Evolutionary conservation across 2,888 invertebrate genomes (phyloP).

Genomic region (Rotaria magnacalcarata): DNA sequence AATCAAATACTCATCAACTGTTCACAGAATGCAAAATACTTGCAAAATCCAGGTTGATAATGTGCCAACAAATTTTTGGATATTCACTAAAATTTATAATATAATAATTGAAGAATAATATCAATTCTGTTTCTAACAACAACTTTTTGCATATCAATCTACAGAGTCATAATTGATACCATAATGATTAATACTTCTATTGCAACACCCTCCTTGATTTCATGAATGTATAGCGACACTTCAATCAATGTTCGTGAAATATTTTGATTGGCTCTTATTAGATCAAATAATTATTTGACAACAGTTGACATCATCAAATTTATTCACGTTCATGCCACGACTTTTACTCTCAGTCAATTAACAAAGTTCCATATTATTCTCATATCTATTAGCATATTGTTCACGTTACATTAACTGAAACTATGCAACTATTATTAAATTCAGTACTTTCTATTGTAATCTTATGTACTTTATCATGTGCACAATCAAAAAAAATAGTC

Average conservation of each 20-base stretch:
- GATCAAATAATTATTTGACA: slow-evolving; percentile 4
- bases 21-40: too few relatives aligned
- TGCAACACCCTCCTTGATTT: neutral
- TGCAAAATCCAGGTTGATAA: too few relatives aligned
- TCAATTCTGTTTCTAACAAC: too few relatives aligned
- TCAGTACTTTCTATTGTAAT: neutral
- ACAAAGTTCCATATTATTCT: neutral
- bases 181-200: neutral
- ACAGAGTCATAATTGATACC: neutral
- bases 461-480: neutral
- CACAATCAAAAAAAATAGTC: neutral
- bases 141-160: neutral
- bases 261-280: neutral
- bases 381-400: neutral
- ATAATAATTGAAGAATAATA: too few relatives aligned
- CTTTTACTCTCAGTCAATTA: neutral
- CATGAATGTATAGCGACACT: neutral
- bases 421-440: neutral
- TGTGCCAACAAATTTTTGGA: too few relatives aligned
- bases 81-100: too few relatives aligned
- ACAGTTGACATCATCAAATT: neutral
- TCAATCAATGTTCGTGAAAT: neutral
- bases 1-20: too few relatives aligned
- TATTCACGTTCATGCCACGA: neutral
- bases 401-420: neutral